Evolutionary conservation across 1,140 invertebrate species (phyloP).

Genomic region (Geopemphigus sp.): DNA sequence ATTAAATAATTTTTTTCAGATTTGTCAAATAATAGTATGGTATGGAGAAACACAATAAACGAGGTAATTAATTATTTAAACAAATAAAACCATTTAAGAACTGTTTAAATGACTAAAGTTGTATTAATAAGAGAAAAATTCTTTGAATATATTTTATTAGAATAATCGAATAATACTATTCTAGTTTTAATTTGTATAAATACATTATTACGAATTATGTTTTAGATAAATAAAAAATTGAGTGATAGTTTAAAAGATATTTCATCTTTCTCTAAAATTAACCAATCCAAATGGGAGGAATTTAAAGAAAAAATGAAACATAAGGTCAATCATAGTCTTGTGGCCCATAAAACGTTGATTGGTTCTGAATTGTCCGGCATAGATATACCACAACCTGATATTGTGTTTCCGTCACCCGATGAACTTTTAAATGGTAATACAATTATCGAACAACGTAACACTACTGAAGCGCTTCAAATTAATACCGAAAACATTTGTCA

Average conservation of each 20-base stretch:
- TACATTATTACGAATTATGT: neutral
- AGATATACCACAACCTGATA: neutral
- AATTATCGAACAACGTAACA: neutral
- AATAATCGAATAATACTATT: neutral
- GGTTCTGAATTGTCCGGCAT: neutral
- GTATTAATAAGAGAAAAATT: neutral
- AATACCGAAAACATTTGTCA: neutral
- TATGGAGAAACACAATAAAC: slow-evolving; percentile 29
- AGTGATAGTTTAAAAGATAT: slow-evolving; percentile 8
- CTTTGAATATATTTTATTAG: too few species aligned
- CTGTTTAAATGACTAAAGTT: neutral
- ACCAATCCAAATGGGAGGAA: neutral
- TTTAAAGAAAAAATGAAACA: slow-evolving; percentile 18
- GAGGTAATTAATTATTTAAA: slow-evolving; percentile 8
- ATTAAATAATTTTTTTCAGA: slow-evolving; percentile 9
- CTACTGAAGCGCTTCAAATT: neutral
- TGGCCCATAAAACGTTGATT: slow-evolving; percentile 7
- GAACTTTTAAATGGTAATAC: slow-evolving; percentile 16
- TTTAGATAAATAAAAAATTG: slow-evolving; percentile 25
- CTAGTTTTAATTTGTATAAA: neutral
- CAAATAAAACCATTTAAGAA: neutral
- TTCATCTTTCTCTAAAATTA: neutral
- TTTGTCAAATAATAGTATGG: slow-evolving; percentile 24
- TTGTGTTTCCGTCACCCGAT: neutral
- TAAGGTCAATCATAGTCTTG: neutral